Conservation (phyloP, 2,113 vertebrate species). For the Mixornis gularis region DNA sequence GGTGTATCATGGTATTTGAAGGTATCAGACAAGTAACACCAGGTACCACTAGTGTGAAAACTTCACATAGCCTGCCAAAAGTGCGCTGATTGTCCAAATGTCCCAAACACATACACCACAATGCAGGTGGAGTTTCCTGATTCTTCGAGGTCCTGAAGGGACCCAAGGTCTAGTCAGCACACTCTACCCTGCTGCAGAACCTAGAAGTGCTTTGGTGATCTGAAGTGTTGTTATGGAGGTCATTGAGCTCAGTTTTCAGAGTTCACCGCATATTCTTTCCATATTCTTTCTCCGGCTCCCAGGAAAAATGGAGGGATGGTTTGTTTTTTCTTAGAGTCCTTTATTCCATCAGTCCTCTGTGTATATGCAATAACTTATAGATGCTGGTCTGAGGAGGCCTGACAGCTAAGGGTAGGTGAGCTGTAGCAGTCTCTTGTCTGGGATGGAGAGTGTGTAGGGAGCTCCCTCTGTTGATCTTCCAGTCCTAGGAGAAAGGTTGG, state of each 20-base stretch:
- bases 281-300: not conserved
- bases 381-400: not conserved
- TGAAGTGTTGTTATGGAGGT: not conserved
- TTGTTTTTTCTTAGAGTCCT: not conserved
- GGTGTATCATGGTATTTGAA: not conserved
- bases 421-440: not conserved
- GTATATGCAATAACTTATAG: not conserved
- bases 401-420: not conserved
- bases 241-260: not conserved
- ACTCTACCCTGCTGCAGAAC: not conserved
- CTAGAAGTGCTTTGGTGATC: not conserved
- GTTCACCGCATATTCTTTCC: not conserved
- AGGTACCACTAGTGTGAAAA: not conserved
- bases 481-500: not conserved
- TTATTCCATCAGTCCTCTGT: not conserved
- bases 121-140: not conserved
- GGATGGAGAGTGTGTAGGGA: not conserved
- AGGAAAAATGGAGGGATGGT: not conserved
- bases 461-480: constrained; percentile 9
- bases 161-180: not conserved
- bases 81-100: rapidly evolving
- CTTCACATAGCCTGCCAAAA: not conserved
- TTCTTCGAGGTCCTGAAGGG: not conserved
- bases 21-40: not conserved
- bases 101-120: not conserved